Evolutionary conservation across 2,113 vertebrate species (phyloP), one percentile per base, ranked within the genome.

Genomic region (Archocentrus centrarchus): DNA sequence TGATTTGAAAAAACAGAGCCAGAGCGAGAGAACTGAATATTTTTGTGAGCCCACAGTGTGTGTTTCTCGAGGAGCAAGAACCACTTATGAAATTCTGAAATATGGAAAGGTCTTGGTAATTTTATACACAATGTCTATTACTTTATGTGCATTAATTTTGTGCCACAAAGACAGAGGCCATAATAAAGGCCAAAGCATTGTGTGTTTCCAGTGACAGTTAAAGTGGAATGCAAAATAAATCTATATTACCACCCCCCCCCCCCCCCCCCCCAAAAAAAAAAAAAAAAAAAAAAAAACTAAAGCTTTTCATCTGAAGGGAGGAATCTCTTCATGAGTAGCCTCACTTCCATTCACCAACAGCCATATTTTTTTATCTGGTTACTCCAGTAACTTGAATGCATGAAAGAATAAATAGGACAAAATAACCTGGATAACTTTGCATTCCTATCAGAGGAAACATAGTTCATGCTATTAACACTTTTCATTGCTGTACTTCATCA

Each of bases 331-430:
- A 57, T 75, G 30, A 30, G 22, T 80, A 83, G 70, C 81, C 86
- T 86, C 63, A 59, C 64, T 82, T 90, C 75, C 30, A 75, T 63
- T 77, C 20, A 77, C 41, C n/a, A 20, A 63, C 32, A 81, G 44
- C 73, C 59, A 78, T 39, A 70, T 77, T 76, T 59, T 30, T 70
- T 84, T 81, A 81, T 83, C 85, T 66, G 57, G 18, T 89, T 85
- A 35, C 73, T 82, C 79, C 57, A 80, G 58, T 89, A 92, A 91
- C 86, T 78, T 86, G 55, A 81, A 62, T 1, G 5, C 68, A 39
- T 76, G 11, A 77, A 64, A 63, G n/a, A 87, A 86, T 68, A 89
- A 89, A 60, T 86, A 63, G 81, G 37, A 75, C 77, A 77, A 6
- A 82, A 58, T 73, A 68, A 44, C 66, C 59, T n/a, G 4, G 7